Conservation (phyloP, 2,113 vertebrate species). For the Cheirogaleus medius region DNA sequence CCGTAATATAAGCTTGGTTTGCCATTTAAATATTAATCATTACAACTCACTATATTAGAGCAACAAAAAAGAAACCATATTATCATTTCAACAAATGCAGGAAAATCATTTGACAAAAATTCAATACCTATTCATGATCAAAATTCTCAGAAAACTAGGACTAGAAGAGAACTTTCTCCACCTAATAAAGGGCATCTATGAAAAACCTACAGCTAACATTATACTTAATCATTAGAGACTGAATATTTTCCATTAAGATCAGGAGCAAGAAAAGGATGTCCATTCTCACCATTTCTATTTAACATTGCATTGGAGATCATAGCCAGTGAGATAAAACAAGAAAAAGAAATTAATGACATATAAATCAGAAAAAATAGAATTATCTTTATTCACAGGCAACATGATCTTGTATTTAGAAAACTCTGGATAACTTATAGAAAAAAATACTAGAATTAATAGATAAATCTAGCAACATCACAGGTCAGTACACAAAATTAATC, state of each 20-base stretch:
- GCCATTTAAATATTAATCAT: not conserved
- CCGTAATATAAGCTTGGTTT: not conserved
- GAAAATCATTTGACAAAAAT: conserved; percentile 15
- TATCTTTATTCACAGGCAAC: not conserved
- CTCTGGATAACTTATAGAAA: not conserved
- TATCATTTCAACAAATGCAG: not conserved
- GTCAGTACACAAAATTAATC: not conserved
- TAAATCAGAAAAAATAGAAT: not conserved
- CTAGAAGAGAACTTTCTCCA: not conserved
- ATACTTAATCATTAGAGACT: not conserved
- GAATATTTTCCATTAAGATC: not conserved
- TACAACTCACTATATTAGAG: not conserved
- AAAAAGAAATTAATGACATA: not conserved
- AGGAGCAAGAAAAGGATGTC: not conserved
- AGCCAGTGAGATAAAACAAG: not conserved
- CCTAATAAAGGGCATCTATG: not conserved
- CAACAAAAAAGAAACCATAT: not conserved
- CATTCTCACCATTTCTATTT: not conserved
- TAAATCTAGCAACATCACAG: not conserved
- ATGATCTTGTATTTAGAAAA: not conserved
- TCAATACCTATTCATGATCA: not conserved
- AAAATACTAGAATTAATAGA: not conserved
- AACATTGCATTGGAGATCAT: not conserved
- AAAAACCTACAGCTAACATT: not conserved
- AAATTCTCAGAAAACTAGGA: conserved; percentile 20